Conservation (phyloP, 2,797 vertebrate species). For the Falco berigora region DNA sequence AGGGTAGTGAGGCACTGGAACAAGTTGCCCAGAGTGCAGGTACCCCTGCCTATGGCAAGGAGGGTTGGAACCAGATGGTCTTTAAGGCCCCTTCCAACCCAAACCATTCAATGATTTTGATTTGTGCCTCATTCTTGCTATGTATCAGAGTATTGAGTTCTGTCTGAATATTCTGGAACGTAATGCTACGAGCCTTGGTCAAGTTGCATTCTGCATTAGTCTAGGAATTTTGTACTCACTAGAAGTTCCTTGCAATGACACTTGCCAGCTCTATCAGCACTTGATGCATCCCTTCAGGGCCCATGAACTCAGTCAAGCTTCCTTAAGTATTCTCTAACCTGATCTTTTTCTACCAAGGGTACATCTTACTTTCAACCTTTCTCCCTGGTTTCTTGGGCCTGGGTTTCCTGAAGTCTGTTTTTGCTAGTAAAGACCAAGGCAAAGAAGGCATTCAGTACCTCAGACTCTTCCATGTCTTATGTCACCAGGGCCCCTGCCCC, state of each 20-base stretch:
- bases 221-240: neutral
- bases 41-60: too few species aligned
- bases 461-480: neutral
- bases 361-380: neutral
- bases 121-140: neutral
- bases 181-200: rapidly evolving
- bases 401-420: neutral
- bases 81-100: too few species aligned
- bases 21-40: too few species aligned
- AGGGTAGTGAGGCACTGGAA: too few species aligned
- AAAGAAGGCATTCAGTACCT: neutral
- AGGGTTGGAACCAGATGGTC: too few species aligned
- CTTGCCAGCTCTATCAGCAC: neutral
- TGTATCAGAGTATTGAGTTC: neutral
- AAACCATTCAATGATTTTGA: too few species aligned
- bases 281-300: neutral
- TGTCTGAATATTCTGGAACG: neutral
- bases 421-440: neutral
- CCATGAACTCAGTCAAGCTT: neutral
- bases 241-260: neutral
- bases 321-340: neutral
- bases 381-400: neutral
- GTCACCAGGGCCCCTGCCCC: neutral
- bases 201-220: neutral
- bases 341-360: neutral